These are phyloP conservation scores for Harlomillsia oculata DNA, from an alignment of 1,140 invertebrate species.

Conservation along the genomic window DNA sequence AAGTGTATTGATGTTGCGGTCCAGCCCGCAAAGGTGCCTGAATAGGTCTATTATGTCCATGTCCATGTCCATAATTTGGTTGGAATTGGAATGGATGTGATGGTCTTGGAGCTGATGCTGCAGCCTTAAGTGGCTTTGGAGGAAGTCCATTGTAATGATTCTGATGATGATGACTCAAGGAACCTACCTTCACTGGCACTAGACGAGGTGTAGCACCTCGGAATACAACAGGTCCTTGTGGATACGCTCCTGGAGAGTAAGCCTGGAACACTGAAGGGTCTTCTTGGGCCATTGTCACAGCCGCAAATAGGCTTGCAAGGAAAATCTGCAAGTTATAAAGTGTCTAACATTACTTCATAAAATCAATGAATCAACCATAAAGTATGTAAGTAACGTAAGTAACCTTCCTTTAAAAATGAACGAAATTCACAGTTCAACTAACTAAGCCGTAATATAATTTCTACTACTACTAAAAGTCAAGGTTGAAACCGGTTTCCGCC, in stretches of 20 bases:
- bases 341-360: not conserved
- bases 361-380: not conserved
- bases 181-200: slow-evolving; percentile 10
- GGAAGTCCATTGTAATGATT: not conserved
- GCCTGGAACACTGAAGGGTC: slow-evolving; percentile 1
- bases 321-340: not conserved
- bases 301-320: not conserved
- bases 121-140: too few species aligned
- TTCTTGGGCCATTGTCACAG: not conserved
- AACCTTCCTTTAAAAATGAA: not conserved
- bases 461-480: too few species aligned
- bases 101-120: too few species aligned
- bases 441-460: not conserved
- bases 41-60: too few species aligned
- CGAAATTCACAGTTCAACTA: not conserved
- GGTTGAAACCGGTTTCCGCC: too few species aligned
- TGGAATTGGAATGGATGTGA: too few species aligned
- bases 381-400: not conserved
- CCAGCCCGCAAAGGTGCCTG: too few species aligned
- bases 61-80: too few species aligned
- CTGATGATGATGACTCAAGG: not conserved
- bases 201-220: slow-evolving; percentile 13
- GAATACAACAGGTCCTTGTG: not conserved
- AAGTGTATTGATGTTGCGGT: too few species aligned
- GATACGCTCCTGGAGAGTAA: slow-evolving; percentile 3